These are phyloP conservation scores for Trichopria drosophilae DNA, from an alignment of 2,888 invertebrate species.

Conservation along the genomic window DNA sequence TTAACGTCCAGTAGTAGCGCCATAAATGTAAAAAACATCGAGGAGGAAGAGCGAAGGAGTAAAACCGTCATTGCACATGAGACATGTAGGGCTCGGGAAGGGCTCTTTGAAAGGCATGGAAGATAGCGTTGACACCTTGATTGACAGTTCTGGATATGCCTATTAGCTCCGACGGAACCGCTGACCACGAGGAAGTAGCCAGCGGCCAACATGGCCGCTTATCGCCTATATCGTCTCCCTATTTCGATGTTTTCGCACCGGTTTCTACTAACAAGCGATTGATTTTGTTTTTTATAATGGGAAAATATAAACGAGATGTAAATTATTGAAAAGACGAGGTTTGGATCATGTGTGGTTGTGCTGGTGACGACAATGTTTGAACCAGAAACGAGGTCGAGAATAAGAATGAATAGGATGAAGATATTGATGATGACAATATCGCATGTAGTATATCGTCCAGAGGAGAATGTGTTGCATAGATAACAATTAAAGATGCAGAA, in stretches of 20 bases:
- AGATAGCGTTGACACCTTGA: conserved; percentile 51
- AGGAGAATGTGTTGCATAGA: too few species aligned
- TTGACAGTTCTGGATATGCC: conserved; percentile 41
- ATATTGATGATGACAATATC: too few species aligned
- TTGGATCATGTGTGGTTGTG: too few species aligned
- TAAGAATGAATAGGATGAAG: too few species aligned
- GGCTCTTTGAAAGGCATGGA: conserved; percentile 30
- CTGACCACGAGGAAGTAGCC: conserved; percentile 19
- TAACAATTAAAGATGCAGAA: too few species aligned
- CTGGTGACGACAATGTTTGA: conserved; percentile 12
- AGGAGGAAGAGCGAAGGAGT: too few species aligned
- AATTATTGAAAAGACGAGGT: too few species aligned
- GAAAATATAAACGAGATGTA: conserved; percentile 2
- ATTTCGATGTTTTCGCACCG: conserved; percentile 10
- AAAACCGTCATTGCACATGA: too few species aligned
- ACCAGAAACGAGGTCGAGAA: conserved; percentile 10
- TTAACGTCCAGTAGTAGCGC: conserved; percentile 46
- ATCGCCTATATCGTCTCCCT: conserved; percentile 11
- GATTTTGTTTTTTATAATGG: conserved; percentile 1
- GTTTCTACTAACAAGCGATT: conserved; percentile 15
- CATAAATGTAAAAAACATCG: too few species aligned
- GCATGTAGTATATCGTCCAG: too few species aligned
- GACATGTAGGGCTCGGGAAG: conserved; percentile 1
- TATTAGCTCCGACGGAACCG: conserved; percentile 11
- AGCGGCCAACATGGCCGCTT: conserved; percentile 11